Base-by-base conservation (phyloP, 2,888 invertebrate species). In the Xylocampa areola region DNA sequence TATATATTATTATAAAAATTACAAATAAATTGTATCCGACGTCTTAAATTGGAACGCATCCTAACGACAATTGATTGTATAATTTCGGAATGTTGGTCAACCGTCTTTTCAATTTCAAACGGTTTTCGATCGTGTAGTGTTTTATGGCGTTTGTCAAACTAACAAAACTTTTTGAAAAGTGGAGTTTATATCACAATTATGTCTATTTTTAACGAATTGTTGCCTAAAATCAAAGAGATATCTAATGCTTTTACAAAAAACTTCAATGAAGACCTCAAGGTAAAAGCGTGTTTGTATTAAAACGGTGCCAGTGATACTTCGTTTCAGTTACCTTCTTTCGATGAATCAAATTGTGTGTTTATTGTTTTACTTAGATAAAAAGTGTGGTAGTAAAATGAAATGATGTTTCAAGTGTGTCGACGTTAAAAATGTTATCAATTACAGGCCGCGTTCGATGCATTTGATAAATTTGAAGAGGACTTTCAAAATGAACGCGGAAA, bases 181-280 rank as follows among this genome's bases (percentile, higher is more conserved):
- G 76, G 76, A 79, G 79, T 81, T 82, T 84, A 76, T 68, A 58
- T 62, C 59, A 45, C 61, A 90, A 89, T 76, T 79, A 94, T 94
- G 93, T 91, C 93, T 63, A 84, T 91, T 84, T 93, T 90, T 77
- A 87, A 82, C 83, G 90, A 91, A 78, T 78, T 90, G 63, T 60
- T 92, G 41, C 83, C 88, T 21, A 88, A 90, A 87, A 63, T 92
- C 60, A 69, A 71, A 78, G 86, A 84, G 41, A 87, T 93, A 87
- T 85, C 88, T 23, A 82, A 80, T 29, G 66, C 76, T 14, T 80
- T 77, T 72, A 76, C 65, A 44, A 84, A 84, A 68, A 85, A 81
- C 62, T 83, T 88, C 63, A 80, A 91, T 66, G 81, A 88, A 59
- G 86, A 88, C 33, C 81, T 92, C 39, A 79, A 91, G 92, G 93